Evolutionary conservation across 2,888 invertebrate species (phyloP), one percentile per base, ranked within the genome.

Genomic region (Ypsolopha scabrella): DNA sequence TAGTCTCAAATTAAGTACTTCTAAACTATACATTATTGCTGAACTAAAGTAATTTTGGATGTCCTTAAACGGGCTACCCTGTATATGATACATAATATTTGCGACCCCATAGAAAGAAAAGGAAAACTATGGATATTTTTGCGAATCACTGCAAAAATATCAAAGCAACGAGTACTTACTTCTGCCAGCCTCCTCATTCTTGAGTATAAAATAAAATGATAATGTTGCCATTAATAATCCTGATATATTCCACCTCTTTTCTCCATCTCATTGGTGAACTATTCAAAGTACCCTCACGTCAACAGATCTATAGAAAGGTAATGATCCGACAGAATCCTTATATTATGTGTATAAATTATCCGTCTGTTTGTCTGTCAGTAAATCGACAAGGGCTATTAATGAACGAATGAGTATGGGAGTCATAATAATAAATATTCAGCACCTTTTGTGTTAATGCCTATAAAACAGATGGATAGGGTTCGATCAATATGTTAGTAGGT

Each of bases 341-440:
- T 49, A 49, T 49, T 53, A 41, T 50, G 52, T 52, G 35, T 53
- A 55, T 38, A 51, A 52, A 56, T 56, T 52, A 57, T 54, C 39
- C 24, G 33, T 49, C 33, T 53, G 50, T 54, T 55, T 52, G 49
- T 48, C 44, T 57, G 60, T 63, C 59, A 59, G 58, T 60, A 57
- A 60, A 64, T 58, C 64, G 65, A 66, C 65, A 67, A 68, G 72
- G 64, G 64, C 72, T 77, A 73, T 77, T 75, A 77, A 68, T 60
- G 67, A 62, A 55, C 62, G 57, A 48, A 11, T 10, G 46, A 49
- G 41, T 45, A 58, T 57, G 52, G 60, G 58, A 54, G 64, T 57
- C 58, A 64, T 64, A 56, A 65, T 68, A 65, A 71, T 72, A 73
- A 72, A 75, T 76, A 73, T 75, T 75, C 76, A 75, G 75, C 68